Conservation (phyloP, 2,888 invertebrate genomes). For the Cistogaster globosa region DNA sequence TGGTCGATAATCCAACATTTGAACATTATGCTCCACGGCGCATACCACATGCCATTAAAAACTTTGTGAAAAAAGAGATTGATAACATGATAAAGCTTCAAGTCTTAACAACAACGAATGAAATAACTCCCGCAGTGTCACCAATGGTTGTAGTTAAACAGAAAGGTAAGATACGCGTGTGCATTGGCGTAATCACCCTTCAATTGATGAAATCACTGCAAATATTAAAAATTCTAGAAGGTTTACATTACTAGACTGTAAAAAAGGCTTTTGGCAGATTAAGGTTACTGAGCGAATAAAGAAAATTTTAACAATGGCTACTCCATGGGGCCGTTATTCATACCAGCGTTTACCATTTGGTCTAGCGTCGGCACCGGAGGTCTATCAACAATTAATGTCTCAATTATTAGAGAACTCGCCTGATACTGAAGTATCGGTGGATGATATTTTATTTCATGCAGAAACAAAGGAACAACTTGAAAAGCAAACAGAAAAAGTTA, state of each 20-base stretch:
- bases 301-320: constrained; percentile 48
- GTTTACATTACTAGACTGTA: constrained; percentile 67
- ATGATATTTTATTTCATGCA: constrained; percentile 74
- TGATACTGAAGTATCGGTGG: constrained; percentile 72
- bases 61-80: constrained; percentile 61
- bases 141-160: constrained; percentile 63
- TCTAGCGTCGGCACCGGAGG: constrained; percentile 74
- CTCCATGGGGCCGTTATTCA: constrained; percentile 27
- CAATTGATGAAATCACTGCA: constrained; percentile 64
- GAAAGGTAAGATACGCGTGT: constrained; percentile 57
- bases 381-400: constrained; percentile 72
- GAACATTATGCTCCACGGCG: constrained; percentile 29
- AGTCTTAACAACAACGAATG: constrained; percentile 52
- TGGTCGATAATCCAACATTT: constrained; percentile 55
- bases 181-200: constrained; percentile 64
- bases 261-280: constrained; percentile 72
- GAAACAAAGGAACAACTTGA: constrained; percentile 71
- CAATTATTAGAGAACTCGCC: constrained; percentile 60
- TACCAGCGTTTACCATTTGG: constrained; percentile 69
- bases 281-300: constrained; percentile 64
- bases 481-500: constrained; percentile 67
- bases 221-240: constrained; percentile 64
- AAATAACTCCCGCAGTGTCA: constrained; percentile 58
- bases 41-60: constrained; percentile 62
- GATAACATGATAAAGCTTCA: constrained; percentile 60